Evolutionary conservation across 2,888 invertebrate genomes (phyloP).

Genomic region (Malthinus flaveolus): DNA sequence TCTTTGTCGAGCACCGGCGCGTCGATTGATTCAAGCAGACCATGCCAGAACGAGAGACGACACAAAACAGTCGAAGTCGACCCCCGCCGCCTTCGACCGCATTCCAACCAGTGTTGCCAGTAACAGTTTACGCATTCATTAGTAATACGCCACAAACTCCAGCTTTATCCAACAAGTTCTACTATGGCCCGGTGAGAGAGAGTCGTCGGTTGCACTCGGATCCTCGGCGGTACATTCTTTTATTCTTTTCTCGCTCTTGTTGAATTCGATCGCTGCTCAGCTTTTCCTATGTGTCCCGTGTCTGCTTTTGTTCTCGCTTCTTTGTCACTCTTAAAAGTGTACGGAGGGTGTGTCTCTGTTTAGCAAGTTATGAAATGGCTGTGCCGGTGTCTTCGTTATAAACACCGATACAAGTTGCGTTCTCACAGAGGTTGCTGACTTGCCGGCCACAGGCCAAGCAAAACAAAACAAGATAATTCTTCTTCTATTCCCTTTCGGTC

Average conservation of each 20-base stretch:
- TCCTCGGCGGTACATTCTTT: slow-evolving; percentile 42
- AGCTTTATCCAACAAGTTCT: slow-evolving; percentile 29
- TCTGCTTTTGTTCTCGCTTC: slow-evolving; percentile 52
- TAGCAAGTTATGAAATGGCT: slow-evolving; percentile 57
- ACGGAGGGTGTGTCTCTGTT: slow-evolving; percentile 53
- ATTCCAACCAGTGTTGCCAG: slow-evolving; percentile 55
- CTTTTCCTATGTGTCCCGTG: slow-evolving; percentile 49
- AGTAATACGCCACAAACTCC: slow-evolving; percentile 49
- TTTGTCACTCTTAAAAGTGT: slow-evolving; percentile 43
- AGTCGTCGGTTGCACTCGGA: slow-evolving; percentile 28
- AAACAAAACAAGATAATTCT: slow-evolving; percentile 52
- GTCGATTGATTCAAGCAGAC: slow-evolving; percentile 48
- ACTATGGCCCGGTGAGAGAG: slow-evolving; percentile 23
- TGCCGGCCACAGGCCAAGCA: slow-evolving; percentile 53
- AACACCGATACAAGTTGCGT: slow-evolving; percentile 52
- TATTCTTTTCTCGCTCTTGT: slow-evolving; percentile 51
- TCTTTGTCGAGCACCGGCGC: slow-evolving; percentile 42
- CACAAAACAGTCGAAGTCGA: slow-evolving; percentile 55
- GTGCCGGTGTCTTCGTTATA: slow-evolving; percentile 58
- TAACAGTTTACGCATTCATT: slow-evolving; percentile 56
- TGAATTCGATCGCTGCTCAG: slow-evolving; percentile 49
- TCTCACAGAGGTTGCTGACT: slow-evolving; percentile 57
- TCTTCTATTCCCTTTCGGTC: slow-evolving; percentile 35
- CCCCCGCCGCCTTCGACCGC: slow-evolving; percentile 59
- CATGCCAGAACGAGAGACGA: slow-evolving; percentile 46